Evolutionary conservation across 2,888 invertebrate species (phyloP).

Genomic region (Patella caerulea): DNA sequence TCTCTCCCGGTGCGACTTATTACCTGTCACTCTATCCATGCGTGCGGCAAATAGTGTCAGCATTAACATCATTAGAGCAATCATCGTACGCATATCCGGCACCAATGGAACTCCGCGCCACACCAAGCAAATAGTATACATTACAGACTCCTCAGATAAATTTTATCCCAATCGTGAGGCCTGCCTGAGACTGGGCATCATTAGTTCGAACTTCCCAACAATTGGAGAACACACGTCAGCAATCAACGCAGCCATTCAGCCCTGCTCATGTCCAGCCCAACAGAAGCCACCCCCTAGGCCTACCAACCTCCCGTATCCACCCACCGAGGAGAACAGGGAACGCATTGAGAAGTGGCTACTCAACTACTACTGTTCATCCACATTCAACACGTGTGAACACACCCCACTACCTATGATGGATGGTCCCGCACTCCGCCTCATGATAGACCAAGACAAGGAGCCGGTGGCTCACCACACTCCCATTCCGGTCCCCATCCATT

Average conservation of each 20-base stretch:
- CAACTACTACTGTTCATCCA: conserved; percentile 35
- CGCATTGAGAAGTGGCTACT: conserved; percentile 31
- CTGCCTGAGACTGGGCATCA: conserved; percentile 45
- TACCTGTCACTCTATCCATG: no score
- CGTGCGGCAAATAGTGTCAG: no score
- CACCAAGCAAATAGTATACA: conserved; percentile 51
- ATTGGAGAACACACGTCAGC: not conserved
- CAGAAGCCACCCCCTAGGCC: conserved; percentile 21
- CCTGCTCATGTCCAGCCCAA: conserved; percentile 11
- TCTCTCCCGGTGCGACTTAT: no score
- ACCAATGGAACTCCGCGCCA: conserved; percentile 9
- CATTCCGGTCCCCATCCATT: conserved; percentile 33
- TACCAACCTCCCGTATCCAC: conserved; percentile 28
- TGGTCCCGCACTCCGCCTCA: conserved; percentile 24
- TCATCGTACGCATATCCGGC: conserved; percentile 40
- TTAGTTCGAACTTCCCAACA: conserved; percentile 38
- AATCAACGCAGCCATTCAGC: not conserved
- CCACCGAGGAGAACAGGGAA: conserved; percentile 31
- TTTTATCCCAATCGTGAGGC: conserved; percentile 50
- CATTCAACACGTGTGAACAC: conserved; percentile 23
- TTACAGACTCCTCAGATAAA: conserved; percentile 47
- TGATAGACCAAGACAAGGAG: conserved; percentile 24
- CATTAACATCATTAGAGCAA: no score
- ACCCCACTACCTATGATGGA: not conserved
- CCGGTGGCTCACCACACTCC: conserved; percentile 31